Percentiles rank a stretch among this genome's conserved stretches.
Conservation (phyloP, 64 coral and sea anemone genomes). For the Stichodactyla helianthus region DNA sequence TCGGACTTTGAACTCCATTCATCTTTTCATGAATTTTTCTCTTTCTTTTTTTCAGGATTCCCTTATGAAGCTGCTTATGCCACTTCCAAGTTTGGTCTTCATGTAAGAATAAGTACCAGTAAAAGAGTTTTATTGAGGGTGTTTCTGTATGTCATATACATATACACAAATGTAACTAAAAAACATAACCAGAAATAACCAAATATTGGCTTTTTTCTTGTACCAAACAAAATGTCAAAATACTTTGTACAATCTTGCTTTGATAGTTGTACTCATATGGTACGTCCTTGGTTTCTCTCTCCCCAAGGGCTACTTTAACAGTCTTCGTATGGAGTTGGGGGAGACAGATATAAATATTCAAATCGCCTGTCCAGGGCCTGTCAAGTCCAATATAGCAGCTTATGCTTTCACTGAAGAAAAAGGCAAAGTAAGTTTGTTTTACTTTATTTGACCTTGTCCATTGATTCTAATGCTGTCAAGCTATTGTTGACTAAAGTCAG, state of each 20-base stretch:
- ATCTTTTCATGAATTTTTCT: neutral
- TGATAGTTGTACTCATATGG: neutral
- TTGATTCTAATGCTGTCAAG: no score
- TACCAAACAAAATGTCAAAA: neutral
- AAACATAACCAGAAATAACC: neutral
- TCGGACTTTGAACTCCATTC: no score
- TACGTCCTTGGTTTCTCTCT: neutral
- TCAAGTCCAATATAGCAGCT: constrained; percentile 61
- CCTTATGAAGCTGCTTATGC: constrained; percentile 51
- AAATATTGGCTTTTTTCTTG: neutral
- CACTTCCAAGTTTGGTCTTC: constrained; percentile 62
- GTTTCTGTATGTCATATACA: no score
- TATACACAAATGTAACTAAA: no score
- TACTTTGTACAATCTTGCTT: neutral
- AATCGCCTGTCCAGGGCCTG: constrained; percentile 53
- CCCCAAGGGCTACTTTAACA: constrained; percentile 67
- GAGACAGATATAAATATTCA: constrained; percentile 48
- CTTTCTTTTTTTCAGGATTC: constrained; percentile 12
- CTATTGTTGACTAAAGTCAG: no score
- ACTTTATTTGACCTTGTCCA: no score
- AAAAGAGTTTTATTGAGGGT: no score
- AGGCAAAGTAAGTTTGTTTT: constrained; percentile 27
- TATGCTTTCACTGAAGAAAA: constrained; percentile 37
- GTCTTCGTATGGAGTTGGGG: constrained; percentile 61
- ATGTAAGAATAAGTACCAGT: constrained; percentile 35